Percentiles rank a stretch among this genome's conserved stretches.
phyloP scores from a whole-genome alignment of 2,888 invertebrate species.

The Acanthosoma haemorrhoidale region DNA sequence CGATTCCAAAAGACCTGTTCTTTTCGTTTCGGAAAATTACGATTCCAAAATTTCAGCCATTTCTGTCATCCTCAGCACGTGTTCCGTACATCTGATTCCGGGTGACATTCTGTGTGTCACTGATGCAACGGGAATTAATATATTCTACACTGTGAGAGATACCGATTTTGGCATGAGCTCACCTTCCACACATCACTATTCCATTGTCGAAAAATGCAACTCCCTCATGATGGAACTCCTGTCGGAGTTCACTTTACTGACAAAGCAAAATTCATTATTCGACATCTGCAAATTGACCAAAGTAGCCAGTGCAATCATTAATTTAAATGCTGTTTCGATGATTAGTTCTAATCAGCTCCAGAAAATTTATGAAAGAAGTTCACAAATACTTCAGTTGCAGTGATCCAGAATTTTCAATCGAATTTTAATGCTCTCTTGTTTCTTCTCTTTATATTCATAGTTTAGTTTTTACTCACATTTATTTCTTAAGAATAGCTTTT shows the following conservation, averaged over 20 bases:
- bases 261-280: background rate
- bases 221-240: background rate
- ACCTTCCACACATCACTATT: background rate
- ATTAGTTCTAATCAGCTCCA: background rate
- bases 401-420: no score
- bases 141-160: background rate
- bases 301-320: constrained; percentile 10
- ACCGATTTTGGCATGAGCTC: background rate
- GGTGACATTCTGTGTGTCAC: constrained; percentile 1
- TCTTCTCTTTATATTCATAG: no score
- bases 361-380: constrained; percentile 16
- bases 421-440: no score
- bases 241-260: background rate
- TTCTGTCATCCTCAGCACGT: background rate
- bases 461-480: no score
- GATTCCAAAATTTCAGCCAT: background rate
- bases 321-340: constrained; percentile 3
- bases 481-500: no score
- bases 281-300: constrained; percentile 19
- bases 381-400: no score
- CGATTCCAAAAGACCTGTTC: constrained; percentile 9
- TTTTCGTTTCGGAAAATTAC: constrained; percentile 9
- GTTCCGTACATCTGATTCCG: background rate
- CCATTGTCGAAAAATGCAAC: constrained; percentile 13
- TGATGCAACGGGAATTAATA: background rate